These are phyloP conservation scores for Neodiprion pinetum DNA, from an alignment of 1,140 invertebrate species.

Conservation along the genomic window DNA sequence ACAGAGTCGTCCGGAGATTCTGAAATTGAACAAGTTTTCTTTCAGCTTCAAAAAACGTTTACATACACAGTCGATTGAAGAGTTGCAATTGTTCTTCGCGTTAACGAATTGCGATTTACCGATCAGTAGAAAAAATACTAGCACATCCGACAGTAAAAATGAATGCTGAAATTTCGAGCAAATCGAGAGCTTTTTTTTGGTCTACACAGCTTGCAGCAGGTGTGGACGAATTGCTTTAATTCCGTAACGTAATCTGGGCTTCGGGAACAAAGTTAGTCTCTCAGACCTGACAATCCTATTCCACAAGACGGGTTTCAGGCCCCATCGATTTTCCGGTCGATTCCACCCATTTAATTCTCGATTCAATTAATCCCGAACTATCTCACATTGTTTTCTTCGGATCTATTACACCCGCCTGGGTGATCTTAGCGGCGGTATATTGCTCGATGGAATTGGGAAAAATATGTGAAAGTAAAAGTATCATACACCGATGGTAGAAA, in stretches of 20 bases:
- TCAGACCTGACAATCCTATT: neutral
- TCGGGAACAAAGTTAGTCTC: neutral
- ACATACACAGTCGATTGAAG: too few species aligned
- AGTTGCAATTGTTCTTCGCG: too few species aligned
- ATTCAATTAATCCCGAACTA: conserved; percentile 1
- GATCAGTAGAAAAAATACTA: too few species aligned
- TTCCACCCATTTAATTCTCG: neutral
- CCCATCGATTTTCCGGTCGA: neutral
- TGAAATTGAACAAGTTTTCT: too few species aligned
- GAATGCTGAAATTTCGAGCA: neutral
- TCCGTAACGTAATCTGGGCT: too few species aligned
- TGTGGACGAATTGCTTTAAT: neutral
- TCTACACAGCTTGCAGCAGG: neutral
- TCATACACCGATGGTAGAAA: too few species aligned
- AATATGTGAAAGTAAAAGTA: too few species aligned
- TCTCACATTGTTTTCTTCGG: neutral
- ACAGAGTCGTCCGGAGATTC: too few species aligned
- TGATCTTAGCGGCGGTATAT: too few species aligned
- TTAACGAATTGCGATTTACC: too few species aligned
- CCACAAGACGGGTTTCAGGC: neutral
- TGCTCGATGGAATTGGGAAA: too few species aligned
- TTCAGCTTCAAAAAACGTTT: too few species aligned
- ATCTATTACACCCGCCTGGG: neutral
- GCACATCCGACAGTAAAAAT: neutral
- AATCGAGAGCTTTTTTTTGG: neutral